Base-by-base conservation (phyloP, 2,113 vertebrate species). In the Phainopepla nitens region DNA sequence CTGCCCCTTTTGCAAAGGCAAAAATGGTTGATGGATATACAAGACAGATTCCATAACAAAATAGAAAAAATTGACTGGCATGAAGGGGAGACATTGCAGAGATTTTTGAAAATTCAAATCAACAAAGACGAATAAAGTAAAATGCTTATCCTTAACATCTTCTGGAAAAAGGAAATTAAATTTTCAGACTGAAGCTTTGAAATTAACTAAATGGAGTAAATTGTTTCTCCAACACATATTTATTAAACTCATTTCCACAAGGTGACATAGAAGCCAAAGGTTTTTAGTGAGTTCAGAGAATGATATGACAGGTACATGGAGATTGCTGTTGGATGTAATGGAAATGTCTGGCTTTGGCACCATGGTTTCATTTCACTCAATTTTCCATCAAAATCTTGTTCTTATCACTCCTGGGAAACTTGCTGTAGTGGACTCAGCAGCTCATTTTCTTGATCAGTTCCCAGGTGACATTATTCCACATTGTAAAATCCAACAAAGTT, bases 391-490 rank as follows among this genome's bases (percentile, higher is more conserved):
- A 60, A 56, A 65, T 68, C 33, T 62, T 47, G 10, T 82, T 85
- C 6, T 36, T 45, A 22, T 44, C 0, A 0, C 2, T 47, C 20
- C 10, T 45, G 11, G 14, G 5, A 73, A 81, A 28, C 7, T 49
- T 53, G 23, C 28, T 66, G 69, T 54, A 68, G 44, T 28, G 25
- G 27, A 39, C 14, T 62, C 7, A 42, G 45, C 2, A 7, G 22
- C 28, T 6, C 1, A 5, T 84, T 91, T 68, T 66, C 12, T 78
- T 39, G 10, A 54, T n/a, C 4, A 29, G 1, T 62, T 82, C 29
- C 11, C 11, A 68, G 39, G 6, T 23, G 9, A 41, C 6, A 36
- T n/a, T 64, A 33, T 69, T 68, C 15, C 28, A 82, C 5, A 24
- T 7, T 50, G 8, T n/a, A 54, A 65, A 71, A 70, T 16, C 16